phyloP scores from a whole-genome alignment of 2,888 invertebrate species.

The Nycteola revayana region DNA sequence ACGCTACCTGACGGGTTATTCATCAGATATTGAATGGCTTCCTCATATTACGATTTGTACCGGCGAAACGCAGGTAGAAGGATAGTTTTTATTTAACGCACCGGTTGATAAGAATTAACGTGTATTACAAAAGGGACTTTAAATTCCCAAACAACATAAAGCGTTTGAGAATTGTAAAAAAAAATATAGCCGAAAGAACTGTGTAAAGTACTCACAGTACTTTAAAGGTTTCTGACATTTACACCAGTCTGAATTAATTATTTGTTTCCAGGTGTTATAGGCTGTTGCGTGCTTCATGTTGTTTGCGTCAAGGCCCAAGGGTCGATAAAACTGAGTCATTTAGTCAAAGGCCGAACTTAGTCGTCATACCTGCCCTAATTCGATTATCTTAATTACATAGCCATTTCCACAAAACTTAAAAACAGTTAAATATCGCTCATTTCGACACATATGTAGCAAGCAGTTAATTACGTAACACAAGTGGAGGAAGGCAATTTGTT shows the following conservation, averaged over 20 bases:
- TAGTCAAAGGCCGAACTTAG: conserved; percentile 36
- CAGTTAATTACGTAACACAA: conserved; percentile 1
- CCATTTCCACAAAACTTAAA: conserved; percentile 35
- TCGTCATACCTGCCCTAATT: conserved; percentile 59
- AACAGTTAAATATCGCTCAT: background rate
- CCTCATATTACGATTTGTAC: conserved; percentile 57
- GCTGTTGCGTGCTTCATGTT: conserved; percentile 47
- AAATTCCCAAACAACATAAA: too few species aligned
- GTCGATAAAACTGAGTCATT: conserved; percentile 48
- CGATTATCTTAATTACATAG: conserved; percentile 48
- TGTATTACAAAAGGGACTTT: too few species aligned
- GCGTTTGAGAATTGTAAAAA: too few species aligned
- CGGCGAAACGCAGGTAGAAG: conserved; percentile 60
- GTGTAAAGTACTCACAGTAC: too few species aligned
- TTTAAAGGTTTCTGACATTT: background rate
- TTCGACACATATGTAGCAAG: background rate
- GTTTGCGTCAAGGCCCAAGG: conserved; percentile 43
- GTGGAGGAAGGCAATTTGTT: too few species aligned
- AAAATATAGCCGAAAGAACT: too few species aligned
- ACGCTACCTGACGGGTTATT: conserved; percentile 74
- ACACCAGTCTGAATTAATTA: conserved; percentile 24
- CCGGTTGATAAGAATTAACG: conserved; percentile 15
- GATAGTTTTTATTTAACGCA: conserved; percentile 43
- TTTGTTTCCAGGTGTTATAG: conserved; percentile 28
- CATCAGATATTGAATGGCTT: conserved; percentile 67